These are phyloP conservation scores for Pocillopora meandrina DNA, from an alignment of 92 coral and sea anemone genomes.

Conservation along the genomic window DNA sequence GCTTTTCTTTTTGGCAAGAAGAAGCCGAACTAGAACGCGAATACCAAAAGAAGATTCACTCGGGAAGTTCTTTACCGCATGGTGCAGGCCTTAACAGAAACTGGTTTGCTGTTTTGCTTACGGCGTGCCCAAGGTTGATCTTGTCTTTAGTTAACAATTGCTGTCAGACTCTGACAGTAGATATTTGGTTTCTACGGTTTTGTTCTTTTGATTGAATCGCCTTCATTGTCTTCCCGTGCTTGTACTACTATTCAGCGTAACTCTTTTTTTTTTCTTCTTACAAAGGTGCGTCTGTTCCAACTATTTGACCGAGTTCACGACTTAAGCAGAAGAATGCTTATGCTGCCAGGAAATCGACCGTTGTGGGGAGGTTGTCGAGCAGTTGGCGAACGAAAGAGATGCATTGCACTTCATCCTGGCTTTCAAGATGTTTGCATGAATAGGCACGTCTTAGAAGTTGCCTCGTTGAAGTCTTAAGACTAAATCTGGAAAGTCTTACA, in stretches of 20 bases:
- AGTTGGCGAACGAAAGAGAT: background rate
- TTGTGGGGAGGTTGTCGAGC: constrained; percentile 23
- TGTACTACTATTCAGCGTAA: background rate
- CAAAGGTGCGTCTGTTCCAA: constrained; percentile 26
- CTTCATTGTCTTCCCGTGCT: no score
- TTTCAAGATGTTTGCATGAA: constrained; percentile 19
- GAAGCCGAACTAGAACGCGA: background rate
- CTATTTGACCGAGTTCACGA: constrained; percentile 1
- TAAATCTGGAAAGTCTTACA: constrained; percentile 7
- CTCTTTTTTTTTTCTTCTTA: background rate
- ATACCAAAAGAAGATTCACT: background rate
- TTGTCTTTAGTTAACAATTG: no score
- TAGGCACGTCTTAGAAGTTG: constrained; percentile 5
- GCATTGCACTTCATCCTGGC: constrained; percentile 12
- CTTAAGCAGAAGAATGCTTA: constrained; percentile 29
- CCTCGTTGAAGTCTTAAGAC: constrained; percentile 12
- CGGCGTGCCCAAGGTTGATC: no score
- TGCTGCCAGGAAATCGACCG: constrained; percentile 55
- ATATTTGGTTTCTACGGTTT: no score
- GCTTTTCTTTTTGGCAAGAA: background rate
- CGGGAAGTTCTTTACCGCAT: background rate
- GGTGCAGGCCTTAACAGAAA: background rate
- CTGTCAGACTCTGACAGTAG: no score
- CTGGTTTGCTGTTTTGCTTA: no score
- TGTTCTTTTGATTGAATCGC: no score